These are phyloP conservation scores for Asarcornis scutulata DNA, from an alignment of 2,113 vertebrate species.

Conservation along the genomic window DNA sequence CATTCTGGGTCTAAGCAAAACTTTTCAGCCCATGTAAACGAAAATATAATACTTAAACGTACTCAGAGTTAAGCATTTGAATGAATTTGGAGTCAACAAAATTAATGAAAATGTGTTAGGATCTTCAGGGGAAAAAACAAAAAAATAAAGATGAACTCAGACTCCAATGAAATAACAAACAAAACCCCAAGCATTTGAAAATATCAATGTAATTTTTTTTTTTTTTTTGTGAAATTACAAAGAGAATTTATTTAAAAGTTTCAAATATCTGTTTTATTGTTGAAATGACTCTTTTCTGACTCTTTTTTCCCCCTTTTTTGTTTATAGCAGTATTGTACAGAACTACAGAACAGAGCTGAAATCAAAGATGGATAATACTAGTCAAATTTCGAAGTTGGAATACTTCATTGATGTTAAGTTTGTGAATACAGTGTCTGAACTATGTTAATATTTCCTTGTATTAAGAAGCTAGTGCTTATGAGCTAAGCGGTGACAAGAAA, in stretches of 20 bases:
- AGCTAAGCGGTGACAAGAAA: background rate
- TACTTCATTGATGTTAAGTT: background rate
- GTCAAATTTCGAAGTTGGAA: background rate
- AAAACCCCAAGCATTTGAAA: background rate
- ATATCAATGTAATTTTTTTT: background rate
- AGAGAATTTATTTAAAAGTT: background rate
- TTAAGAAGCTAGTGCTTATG: background rate
- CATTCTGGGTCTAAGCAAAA: background rate
- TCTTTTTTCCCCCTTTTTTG: background rate
- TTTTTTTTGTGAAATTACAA: background rate
- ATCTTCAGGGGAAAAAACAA: background rate
- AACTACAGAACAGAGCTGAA: background rate
- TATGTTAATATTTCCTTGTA: background rate
- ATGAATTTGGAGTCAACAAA: background rate
- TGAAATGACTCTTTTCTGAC: background rate
- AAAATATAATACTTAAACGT: background rate
- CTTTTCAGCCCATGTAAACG: background rate
- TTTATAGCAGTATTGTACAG: background rate
- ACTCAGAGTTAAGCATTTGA: background rate
- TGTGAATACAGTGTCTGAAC: background rate
- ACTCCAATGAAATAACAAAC: background rate
- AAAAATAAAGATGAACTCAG: background rate
- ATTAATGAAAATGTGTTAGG: background rate
- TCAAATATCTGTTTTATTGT: background rate
- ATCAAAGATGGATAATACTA: background rate